phyloP scores from a whole-genome alignment of 2,888 invertebrate genomes.

The Cyclophora albipunctata region DNA sequence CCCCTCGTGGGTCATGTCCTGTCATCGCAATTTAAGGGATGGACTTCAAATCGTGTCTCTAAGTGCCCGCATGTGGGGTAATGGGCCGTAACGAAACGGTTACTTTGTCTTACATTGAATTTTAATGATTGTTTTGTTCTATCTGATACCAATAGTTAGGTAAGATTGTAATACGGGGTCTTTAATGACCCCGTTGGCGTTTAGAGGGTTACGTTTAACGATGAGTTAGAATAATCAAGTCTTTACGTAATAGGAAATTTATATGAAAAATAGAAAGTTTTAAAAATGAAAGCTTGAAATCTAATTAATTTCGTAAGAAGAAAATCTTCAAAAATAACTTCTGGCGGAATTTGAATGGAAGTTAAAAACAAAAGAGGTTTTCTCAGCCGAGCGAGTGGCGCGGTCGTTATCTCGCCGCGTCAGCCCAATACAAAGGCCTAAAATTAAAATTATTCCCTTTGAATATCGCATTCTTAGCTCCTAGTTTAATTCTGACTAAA shows the following conservation, averaged over 20 bases:
- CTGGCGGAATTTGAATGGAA: too few species aligned
- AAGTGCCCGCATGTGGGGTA: slow-evolving; percentile 28
- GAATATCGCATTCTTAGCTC: too few species aligned
- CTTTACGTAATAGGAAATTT: too few species aligned
- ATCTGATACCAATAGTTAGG: slow-evolving; percentile 1
- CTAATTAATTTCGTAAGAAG: too few species aligned
- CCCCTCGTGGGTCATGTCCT: slow-evolving; percentile 22
- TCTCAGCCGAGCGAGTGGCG: background rate
- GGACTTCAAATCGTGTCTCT: slow-evolving; percentile 28
- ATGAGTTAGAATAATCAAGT: too few species aligned
- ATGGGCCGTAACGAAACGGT: slow-evolving; percentile 21
- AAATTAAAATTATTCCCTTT: slow-evolving; percentile 16
- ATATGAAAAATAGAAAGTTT: too few species aligned
- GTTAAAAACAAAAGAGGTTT: slow-evolving; percentile 10
- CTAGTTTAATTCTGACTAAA: background rate
- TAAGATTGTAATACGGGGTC: slow-evolving; percentile 1
- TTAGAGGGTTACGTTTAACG: too few species aligned
- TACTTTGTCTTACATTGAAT: slow-evolving; percentile 21
- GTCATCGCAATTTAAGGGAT: slow-evolving; percentile 36
- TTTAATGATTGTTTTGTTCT: slow-evolving; percentile 22
- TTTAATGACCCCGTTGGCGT: too few species aligned
- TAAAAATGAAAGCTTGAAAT: too few species aligned
- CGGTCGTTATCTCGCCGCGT: slow-evolving; percentile 1
- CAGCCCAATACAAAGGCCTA: slow-evolving; percentile 7
- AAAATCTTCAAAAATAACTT: too few species aligned